phyloP scores from a whole-genome alignment of 2,888 invertebrate genomes.

The Parnassius smintheus region DNA sequence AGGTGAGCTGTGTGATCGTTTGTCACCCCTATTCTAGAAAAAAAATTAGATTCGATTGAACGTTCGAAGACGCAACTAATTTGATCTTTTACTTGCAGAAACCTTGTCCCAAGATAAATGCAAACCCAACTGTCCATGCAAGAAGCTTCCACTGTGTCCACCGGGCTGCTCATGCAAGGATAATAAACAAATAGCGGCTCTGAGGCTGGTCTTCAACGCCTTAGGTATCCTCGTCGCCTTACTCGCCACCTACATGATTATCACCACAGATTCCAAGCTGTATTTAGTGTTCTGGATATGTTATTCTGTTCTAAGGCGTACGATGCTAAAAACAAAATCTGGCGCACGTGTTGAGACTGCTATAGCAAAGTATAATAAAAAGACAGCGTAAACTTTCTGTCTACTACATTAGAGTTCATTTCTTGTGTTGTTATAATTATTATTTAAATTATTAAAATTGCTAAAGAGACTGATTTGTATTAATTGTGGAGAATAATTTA shows the following conservation, averaged over 20 bases:
- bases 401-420: too few relatives aligned
- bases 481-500: too few relatives aligned
- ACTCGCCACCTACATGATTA: constrained; percentile 60
- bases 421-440: too few relatives aligned
- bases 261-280: constrained; percentile 62
- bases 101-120: constrained; percentile 38
- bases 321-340: constrained; percentile 50
- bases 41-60: too few relatives aligned
- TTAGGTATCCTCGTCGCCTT: constrained; percentile 61
- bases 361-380: too few relatives aligned
- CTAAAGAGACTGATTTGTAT: too few relatives aligned
- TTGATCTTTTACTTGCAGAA: constrained; percentile 41
- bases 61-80: too few relatives aligned
- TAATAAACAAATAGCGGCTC: constrained; percentile 27
- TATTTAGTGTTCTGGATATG: constrained; percentile 68
- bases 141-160: constrained; percentile 39
- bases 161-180: constrained; percentile 49
- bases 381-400: too few relatives aligned
- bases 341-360: constrained; percentile 29
- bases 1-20: too few relatives aligned
- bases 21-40: too few relatives aligned
- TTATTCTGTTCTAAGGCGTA: constrained; percentile 61
- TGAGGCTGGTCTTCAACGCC: constrained; percentile 48
- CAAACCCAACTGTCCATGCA: constrained; percentile 36
- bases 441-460: too few relatives aligned